Percentiles rank a stretch among this genome's conserved stretches.
These are phyloP conservation scores for Candoia aspera DNA, from an alignment of 2,113 vertebrate genomes.

Conservation along the genomic window DNA sequence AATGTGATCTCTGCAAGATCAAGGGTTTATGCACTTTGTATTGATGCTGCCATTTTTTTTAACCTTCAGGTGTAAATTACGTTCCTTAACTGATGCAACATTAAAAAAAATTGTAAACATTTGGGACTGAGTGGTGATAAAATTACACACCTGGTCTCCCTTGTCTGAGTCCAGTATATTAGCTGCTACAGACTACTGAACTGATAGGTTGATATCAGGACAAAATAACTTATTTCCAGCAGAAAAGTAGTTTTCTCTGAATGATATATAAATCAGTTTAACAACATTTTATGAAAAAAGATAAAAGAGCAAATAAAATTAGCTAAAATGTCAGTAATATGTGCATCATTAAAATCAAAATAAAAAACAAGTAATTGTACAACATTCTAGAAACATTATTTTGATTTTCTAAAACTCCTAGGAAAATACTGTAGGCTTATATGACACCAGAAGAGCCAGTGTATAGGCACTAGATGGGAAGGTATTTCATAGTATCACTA, in stretches of 20 bases:
- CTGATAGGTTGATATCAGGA: neutral
- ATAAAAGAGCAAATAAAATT: neutral
- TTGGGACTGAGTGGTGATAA: neutral
- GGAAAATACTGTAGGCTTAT: neutral
- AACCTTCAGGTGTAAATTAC: constrained; percentile 44
- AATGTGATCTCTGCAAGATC: constrained; percentile 64
- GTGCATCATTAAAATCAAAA: neutral
- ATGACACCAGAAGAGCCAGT: neutral
- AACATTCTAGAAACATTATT: no score
- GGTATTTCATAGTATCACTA: neutral
- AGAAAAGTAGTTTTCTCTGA: neutral
- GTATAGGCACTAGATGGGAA: neutral
- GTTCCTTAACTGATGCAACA: constrained; percentile 26
- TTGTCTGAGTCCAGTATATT: neutral
- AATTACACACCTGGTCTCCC: neutral
- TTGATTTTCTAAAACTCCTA: neutral
- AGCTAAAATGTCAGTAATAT: neutral
- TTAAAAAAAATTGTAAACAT: neutral
- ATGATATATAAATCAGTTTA: neutral
- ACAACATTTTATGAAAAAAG: neutral
- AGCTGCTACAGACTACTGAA: neutral
- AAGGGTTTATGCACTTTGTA: constrained; percentile 62
- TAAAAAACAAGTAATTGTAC: neutral
- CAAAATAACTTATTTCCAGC: neutral
- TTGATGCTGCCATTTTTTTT: constrained; percentile 14